Evolutionary conservation across 2,797 vertebrate species (phyloP), one percentile per base, ranked within the genome.

Genomic region (Betta splendens): DNA sequence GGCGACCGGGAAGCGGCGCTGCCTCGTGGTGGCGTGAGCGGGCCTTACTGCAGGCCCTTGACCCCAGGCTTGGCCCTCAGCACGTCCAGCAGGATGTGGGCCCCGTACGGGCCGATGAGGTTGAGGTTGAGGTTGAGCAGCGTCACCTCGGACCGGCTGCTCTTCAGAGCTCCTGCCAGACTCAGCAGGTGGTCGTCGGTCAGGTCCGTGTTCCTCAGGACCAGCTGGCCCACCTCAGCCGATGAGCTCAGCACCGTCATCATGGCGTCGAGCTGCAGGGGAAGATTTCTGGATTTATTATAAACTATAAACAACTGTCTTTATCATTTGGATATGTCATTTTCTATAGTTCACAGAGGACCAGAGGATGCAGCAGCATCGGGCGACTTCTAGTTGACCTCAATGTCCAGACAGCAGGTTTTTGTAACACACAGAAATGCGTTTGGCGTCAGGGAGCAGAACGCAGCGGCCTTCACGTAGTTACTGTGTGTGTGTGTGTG

Each of bases 41-140:
- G 13, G 15, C 86, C 92, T 91, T 81, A 94, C 93, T 92, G 85
- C 32, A 94, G 68, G 55, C 89, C 84, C 69, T 72, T 88, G 62
- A 94, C 64, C 57, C 90, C 87, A 38, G 90, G 89, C 77, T 93
- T 93, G 26, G 64, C 84, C 45, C 84, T 72, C 46, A 94, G 70
- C 7, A 94, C 76, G 15, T 92, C 89, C 60, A 93, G 80, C 28
- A 94, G 87, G 56, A 86, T 87, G 73, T 86, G 72, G 23, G 90
- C 89, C 2, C 92, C 92, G 0, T 72, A 79, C 0, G 92, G 92
- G 38, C 93, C 89, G 0, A 94, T 88, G 70, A 86, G 88, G 80
- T 94, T 94, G 37, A 94, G 89, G 82, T 94, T 94, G 33, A 94
- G 92, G 82, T 94, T 94, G 70, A 94, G 91, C 72, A 88, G 69